Evolutionary conservation across 2,888 invertebrate species (phyloP).

Genomic region (Ypsolopha sequella): DNA sequence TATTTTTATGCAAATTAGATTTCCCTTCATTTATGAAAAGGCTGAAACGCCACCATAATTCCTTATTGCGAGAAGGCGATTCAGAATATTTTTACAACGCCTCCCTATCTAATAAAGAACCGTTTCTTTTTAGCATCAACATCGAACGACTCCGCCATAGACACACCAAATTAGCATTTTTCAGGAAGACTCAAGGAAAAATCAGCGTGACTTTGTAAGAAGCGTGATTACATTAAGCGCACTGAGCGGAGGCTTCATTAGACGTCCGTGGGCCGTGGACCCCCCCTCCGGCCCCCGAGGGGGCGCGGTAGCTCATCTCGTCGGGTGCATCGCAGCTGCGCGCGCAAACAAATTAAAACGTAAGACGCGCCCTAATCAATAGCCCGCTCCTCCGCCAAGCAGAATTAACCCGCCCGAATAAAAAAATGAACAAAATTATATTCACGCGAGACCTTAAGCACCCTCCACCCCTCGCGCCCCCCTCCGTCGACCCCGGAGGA

Average conservation of each 20-base stretch:
- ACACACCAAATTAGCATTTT: conserved; percentile 18
- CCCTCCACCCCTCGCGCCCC: conserved; percentile 14
- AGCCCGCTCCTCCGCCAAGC: conserved; percentile 66
- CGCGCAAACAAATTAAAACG: conserved; percentile 71
- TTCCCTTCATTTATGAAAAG: too few relatives aligned
- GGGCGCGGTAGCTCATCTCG: conserved; percentile 46
- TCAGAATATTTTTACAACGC: too few relatives aligned
- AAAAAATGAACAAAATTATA: conserved; percentile 72
- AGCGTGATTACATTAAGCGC: conserved; percentile 46
- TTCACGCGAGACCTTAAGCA: conserved; percentile 65
- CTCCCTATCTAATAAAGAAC: too few relatives aligned
- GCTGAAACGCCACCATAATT: too few relatives aligned
- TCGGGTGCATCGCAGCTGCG: conserved; percentile 65
- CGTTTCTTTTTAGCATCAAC: too few relatives aligned
- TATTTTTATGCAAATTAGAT: too few relatives aligned
- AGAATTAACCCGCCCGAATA: conserved; percentile 70
- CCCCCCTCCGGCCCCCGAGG: conserved; percentile 17
- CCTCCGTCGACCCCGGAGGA: conserved; percentile 45
- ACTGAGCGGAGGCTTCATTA: conserved; percentile 63
- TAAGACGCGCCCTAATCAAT: conserved; percentile 72
- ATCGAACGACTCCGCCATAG: conserved; percentile 6
- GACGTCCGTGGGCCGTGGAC: conserved; percentile 22
- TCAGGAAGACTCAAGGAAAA: conserved; percentile 1
- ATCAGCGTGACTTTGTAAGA: conserved; percentile 48
- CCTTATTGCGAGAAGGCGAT: too few relatives aligned